Conservation (phyloP, 1,140 invertebrate genomes). For the Arctopsyche grandis region DNA sequence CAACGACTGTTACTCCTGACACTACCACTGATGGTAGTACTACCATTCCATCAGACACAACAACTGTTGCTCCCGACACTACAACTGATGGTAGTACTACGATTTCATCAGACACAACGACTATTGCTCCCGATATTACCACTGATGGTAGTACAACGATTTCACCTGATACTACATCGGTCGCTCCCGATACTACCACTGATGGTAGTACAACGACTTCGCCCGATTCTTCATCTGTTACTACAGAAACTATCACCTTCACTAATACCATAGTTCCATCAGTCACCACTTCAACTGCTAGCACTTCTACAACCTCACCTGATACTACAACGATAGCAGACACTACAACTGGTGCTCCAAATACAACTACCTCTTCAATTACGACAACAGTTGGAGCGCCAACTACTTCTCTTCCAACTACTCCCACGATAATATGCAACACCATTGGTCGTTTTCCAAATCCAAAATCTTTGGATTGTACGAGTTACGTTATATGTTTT, state of each 20-base stretch:
- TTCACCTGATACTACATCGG: background rate
- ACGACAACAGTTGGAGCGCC: background rate
- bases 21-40: slow-evolving; percentile 3
- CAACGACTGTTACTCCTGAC: background rate
- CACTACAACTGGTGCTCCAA: background rate
- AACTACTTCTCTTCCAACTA: background rate
- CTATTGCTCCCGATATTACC: slow-evolving; percentile 1
- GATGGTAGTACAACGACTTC: background rate
- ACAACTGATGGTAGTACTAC: background rate
- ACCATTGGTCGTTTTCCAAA: background rate
- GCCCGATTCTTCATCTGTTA: background rate
- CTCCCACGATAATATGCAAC: background rate
- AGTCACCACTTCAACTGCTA: background rate
- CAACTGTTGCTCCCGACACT: background rate
- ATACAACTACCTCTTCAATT: background rate
- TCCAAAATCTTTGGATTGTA: background rate
- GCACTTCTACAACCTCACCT: background rate
- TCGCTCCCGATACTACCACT: background rate
- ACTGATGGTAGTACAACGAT: background rate
- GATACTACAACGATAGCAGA: slow-evolving; percentile 4
- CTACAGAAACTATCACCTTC: background rate
- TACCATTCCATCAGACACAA: background rate
- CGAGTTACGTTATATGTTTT: background rate
- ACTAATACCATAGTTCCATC: background rate
- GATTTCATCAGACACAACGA: background rate